Percentiles rank a stretch among this genome's conserved stretches.
These are phyloP conservation scores for Actinemys pallida DNA, from an alignment of 2,113 vertebrate genomes.

Conservation along the genomic window DNA sequence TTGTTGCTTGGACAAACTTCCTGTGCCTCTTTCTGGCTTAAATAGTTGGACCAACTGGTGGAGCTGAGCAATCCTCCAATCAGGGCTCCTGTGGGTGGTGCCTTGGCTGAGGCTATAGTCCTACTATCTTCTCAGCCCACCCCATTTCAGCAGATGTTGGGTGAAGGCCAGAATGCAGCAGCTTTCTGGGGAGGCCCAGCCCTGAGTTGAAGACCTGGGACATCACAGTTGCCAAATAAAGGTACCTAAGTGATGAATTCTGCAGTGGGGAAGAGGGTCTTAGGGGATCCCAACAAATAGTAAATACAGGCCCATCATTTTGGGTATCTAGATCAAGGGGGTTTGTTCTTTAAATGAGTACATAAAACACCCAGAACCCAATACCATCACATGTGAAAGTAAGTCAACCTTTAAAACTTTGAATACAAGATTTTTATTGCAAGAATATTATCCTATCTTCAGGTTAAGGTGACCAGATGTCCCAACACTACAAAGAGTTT, in stretches of 20 bases:
- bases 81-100: neutral
- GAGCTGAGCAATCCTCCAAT: neutral
- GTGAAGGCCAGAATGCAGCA: neutral
- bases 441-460: neutral
- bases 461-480: neutral
- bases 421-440: neutral
- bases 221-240: neutral
- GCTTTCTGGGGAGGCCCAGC: neutral
- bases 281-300: neutral
- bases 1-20: neutral
- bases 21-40: neutral
- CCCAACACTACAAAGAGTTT: neutral
- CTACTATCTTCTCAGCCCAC: neutral
- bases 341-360: slow-evolving; percentile 23
- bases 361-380: neutral
- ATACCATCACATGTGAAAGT: neutral
- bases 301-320: neutral
- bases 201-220: neutral
- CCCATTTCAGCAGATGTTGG: neutral
- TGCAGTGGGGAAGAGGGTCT: neutral
- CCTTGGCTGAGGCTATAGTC: neutral
- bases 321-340: neutral
- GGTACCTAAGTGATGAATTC: neutral
- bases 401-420: neutral
- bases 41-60: neutral